phyloP scores from a whole-genome alignment of 2,797 vertebrate genomes.

The Chloroceryle amazona region DNA sequence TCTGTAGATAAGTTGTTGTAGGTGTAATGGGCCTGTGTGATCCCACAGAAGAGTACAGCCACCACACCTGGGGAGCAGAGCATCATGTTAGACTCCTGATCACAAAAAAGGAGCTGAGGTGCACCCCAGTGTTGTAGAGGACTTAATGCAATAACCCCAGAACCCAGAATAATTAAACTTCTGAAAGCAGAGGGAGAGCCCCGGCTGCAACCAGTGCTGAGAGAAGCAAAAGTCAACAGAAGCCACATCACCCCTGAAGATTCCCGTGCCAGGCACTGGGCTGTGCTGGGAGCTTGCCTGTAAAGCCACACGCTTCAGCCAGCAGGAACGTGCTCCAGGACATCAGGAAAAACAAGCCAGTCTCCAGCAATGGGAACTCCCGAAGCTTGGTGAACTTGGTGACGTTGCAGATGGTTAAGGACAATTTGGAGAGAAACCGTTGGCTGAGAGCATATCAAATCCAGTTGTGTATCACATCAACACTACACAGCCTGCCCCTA shows the following conservation, averaged over 20 bases:
- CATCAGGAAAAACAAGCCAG: constrained; percentile 97
- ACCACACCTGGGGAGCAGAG: constrained; percentile 89
- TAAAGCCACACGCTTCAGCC: constrained; percentile 96
- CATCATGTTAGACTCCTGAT: background rate
- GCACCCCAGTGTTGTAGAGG: background rate
- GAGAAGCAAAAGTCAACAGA: background rate
- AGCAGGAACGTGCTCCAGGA: constrained; percentile 98
- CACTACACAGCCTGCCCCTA: background rate
- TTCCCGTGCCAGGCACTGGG: background rate
- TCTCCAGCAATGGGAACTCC: constrained; percentile 95
- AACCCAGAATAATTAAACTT: background rate
- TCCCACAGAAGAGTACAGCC: constrained; percentile 96
- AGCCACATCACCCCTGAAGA: background rate
- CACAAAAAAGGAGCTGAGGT: background rate
- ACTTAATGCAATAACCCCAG: background rate
- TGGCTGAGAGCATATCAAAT: background rate
- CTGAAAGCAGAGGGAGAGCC: background rate
- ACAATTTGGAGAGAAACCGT: background rate
- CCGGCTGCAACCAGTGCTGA: accelerated
- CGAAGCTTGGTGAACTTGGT: constrained; percentile 98
- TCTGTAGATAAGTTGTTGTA: constrained; percentile 97
- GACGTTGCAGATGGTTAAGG: constrained; percentile 86
- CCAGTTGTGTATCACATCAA: background rate
- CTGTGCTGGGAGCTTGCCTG: constrained; percentile 83
- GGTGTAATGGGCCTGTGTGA: constrained; percentile 98